Evolutionary conservation across 2,888 invertebrate genomes (phyloP).

Genomic region (Cantharis nigra): DNA sequence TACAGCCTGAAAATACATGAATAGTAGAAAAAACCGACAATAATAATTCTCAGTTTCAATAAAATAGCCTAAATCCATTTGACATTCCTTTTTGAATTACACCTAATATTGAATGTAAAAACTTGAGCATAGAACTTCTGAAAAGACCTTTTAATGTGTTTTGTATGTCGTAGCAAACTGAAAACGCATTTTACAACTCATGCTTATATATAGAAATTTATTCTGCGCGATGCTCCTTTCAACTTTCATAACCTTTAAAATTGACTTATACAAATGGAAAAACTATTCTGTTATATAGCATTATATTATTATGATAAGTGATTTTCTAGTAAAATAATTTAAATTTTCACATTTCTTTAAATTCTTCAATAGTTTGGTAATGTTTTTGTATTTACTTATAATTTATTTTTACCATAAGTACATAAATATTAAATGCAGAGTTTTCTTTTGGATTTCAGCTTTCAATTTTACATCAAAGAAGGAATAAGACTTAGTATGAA

Average conservation of each 20-base stretch:
- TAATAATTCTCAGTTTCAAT: background rate
- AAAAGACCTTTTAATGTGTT: background rate
- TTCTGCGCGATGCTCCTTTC: background rate
- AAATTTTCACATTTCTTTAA: background rate
- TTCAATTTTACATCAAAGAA: background rate
- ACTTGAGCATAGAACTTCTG: background rate
- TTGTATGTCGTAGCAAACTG: background rate
- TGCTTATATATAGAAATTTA: background rate
- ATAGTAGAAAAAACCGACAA: background rate
- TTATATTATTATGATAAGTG: background rate
- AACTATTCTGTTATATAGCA: background rate
- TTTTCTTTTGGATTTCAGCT: background rate
- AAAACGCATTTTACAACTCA: background rate
- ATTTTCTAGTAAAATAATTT: background rate
- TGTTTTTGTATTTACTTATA: background rate
- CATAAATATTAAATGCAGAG: no score
- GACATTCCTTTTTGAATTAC: background rate
- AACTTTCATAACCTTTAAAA: background rate
- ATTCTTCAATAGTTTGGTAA: background rate
- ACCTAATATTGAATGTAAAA: background rate
- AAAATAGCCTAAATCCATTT: background rate
- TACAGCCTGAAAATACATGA: background rate
- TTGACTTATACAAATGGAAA: background rate
- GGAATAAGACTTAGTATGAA: no score
- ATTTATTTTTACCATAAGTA: no score